Conservation (phyloP, 2,888 invertebrate genomes). For the Mellilla xanthometata region DNA sequence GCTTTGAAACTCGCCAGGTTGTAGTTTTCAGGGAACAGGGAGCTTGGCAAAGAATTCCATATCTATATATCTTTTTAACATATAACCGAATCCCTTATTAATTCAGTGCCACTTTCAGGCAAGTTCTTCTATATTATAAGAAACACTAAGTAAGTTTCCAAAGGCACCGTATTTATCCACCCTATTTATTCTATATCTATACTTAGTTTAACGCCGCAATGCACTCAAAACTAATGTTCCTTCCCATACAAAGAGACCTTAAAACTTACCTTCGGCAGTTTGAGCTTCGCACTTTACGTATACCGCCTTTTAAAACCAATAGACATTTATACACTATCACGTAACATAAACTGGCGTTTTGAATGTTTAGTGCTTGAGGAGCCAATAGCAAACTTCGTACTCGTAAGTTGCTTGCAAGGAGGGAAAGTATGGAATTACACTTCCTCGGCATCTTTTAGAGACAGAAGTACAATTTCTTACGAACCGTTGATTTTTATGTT, state of each 20-base stretch:
- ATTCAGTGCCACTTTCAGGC: no score
- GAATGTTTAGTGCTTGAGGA: conserved; percentile 41
- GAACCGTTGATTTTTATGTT: background rate
- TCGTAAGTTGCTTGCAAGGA: conserved; percentile 45
- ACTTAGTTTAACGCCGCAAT: conserved; percentile 18
- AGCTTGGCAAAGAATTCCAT: no score
- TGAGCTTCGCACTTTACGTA: conserved; percentile 23
- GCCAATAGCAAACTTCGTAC: conserved; percentile 50
- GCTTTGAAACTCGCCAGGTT: no score
- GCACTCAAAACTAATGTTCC: conserved; percentile 17
- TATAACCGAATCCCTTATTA: no score
- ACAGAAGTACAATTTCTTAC: conserved; percentile 12
- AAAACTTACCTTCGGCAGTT: conserved; percentile 26
- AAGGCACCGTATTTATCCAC: conserved; percentile 15
- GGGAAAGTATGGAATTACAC: conserved; percentile 49
- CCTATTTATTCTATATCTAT: conserved; percentile 24
- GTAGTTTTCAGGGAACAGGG: no score
- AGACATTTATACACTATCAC: conserved; percentile 33
- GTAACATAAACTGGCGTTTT: conserved; percentile 38
- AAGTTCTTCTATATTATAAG: no score
- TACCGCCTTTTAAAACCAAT: conserved; percentile 37
- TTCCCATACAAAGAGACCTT: conserved; percentile 18
- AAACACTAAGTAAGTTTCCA: conserved; percentile 1
- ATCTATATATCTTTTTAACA: no score
- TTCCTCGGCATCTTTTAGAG: background rate